Percentiles rank a stretch among this genome's conserved stretches.
These are phyloP conservation scores for Meteorus cinctellus DNA, from an alignment of 2,888 invertebrate genomes.

Conservation along the genomic window DNA sequence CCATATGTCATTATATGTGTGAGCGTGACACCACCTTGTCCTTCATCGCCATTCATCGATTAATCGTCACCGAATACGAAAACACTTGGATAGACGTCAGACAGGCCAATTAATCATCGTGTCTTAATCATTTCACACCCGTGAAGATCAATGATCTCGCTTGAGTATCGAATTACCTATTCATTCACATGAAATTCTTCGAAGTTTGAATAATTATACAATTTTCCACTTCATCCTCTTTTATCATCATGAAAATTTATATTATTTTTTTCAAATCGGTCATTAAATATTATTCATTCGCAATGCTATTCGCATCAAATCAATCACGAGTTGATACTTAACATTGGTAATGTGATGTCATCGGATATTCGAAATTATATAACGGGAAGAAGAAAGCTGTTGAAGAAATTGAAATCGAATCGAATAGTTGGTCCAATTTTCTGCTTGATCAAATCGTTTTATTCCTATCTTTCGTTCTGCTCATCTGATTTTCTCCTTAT, in stretches of 20 bases:
- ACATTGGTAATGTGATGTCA: neutral
- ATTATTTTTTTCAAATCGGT: neutral
- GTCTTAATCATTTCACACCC: neutral
- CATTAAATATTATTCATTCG: neutral
- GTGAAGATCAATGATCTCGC: conserved; percentile 25
- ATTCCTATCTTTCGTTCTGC: neutral
- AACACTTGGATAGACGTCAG: conserved; percentile 28
- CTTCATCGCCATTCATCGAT: conserved; percentile 40
- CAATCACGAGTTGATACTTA: neutral
- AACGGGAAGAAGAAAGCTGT: neutral
- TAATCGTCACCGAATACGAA: conserved; percentile 38
- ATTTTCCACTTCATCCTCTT: neutral
- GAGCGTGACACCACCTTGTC: conserved; percentile 29
- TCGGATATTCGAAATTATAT: neutral
- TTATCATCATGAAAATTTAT: neutral
- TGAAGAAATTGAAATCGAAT: conserved; percentile 12
- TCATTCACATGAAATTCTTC: neutral
- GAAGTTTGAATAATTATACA: neutral
- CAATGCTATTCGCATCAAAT: neutral
- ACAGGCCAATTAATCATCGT: conserved; percentile 38
- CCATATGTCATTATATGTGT: neutral
- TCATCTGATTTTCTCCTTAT: neutral
- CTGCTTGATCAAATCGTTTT: conserved; percentile 16
- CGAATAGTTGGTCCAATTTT: conserved; percentile 11
- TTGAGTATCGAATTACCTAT: neutral